Evolutionary conservation across 2,113 vertebrate species (phyloP).

Genomic region (Acinonyx jubatus): DNA sequence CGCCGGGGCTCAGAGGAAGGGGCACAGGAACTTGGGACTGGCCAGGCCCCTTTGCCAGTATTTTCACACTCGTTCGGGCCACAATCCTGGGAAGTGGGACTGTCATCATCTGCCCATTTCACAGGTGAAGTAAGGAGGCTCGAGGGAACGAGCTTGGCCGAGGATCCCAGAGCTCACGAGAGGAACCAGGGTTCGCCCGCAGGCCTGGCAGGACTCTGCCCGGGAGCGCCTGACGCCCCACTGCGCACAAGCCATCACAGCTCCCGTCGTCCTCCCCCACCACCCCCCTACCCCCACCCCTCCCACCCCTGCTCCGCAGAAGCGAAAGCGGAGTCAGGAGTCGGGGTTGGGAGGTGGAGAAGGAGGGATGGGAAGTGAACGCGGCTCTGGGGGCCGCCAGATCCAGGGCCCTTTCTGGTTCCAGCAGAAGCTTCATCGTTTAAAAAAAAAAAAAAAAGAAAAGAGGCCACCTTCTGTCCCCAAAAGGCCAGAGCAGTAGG

Average conservation of each 20-base stretch:
- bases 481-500: slow-evolving; percentile 21
- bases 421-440: not conserved
- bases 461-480: slow-evolving; percentile 15
- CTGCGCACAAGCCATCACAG: not conserved
- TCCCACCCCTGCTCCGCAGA: too few species aligned
- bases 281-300: not conserved
- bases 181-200: not conserved
- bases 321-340: not conserved
- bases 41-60: accelerated
- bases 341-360: not conserved
- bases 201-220: not conserved
- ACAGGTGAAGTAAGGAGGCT: not conserved
- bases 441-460: not conserved
- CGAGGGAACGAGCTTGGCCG: accelerated
- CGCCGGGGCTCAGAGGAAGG: not conserved
- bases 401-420: not conserved
- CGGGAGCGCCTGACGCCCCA: too few species aligned
- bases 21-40: not conserved
- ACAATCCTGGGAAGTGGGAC: not conserved
- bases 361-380: not conserved
- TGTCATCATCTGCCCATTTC: not conserved
- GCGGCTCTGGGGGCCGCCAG: not conserved
- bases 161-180: not conserved
- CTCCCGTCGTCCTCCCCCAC: accelerated
- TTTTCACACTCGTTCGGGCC: not conserved